Percentiles rank a stretch among this genome's conserved stretches.
These are phyloP conservation scores for Puffinus mauretanicus DNA, from an alignment of 2,113 vertebrate species.

Conservation along the genomic window DNA sequence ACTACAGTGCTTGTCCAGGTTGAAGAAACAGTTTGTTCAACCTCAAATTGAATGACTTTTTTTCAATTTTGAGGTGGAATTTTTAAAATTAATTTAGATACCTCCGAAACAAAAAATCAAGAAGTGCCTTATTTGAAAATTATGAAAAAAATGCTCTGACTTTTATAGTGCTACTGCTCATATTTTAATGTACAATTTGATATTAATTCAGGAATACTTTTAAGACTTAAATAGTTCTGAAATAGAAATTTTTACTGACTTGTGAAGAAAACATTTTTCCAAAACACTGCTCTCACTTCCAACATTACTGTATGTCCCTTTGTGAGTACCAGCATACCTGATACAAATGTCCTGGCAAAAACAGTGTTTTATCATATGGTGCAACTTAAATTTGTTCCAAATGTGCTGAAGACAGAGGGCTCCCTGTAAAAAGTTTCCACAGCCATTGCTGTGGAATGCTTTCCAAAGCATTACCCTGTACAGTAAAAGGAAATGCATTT, in stretches of 20 bases:
- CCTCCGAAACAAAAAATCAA: background rate
- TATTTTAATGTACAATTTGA: background rate
- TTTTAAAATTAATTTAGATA: background rate
- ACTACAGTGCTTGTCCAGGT: background rate
- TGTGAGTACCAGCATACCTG: background rate
- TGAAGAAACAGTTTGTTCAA: constrained; percentile 19
- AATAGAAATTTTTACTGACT: background rate
- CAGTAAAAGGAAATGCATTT: background rate
- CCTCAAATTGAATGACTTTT: background rate
- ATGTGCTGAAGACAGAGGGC: background rate
- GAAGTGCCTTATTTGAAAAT: background rate
- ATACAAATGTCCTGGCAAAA: background rate
- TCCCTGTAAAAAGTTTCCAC: background rate
- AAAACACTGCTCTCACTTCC: background rate
- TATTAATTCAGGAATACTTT: background rate
- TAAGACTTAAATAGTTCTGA: background rate
- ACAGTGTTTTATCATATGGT: background rate
- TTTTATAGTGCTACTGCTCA: background rate
- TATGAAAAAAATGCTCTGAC: background rate
- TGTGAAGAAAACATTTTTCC: background rate
- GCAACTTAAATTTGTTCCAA: background rate
- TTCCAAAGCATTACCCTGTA: no score
- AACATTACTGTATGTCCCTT: background rate
- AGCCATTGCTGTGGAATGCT: no score
- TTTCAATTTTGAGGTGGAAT: background rate